A percentile compares a stretch with the other conserved stretches of the same genome.
These are phyloP conservation scores for Grantiella picta DNA, from an alignment of 2,113 vertebrate species.

Conservation along the genomic window DNA sequence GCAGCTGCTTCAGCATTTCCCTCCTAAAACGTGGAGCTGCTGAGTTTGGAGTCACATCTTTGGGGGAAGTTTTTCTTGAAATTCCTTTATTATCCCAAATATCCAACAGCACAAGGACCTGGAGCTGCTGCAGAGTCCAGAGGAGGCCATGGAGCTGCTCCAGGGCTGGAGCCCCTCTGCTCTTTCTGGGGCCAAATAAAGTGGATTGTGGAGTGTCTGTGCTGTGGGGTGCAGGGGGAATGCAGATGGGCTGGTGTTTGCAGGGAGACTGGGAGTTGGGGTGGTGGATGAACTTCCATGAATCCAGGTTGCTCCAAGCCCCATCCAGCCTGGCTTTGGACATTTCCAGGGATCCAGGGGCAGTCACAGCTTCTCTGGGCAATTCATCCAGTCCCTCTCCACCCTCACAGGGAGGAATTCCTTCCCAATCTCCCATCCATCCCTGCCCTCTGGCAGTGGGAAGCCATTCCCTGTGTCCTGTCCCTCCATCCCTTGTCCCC, in stretches of 20 bases:
- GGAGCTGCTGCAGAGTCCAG: background rate
- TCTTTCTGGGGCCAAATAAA: too few species aligned
- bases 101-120: background rate
- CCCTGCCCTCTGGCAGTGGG: background rate
- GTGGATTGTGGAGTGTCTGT: background rate
- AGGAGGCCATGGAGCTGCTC: background rate
- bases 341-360: background rate
- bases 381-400: background rate
- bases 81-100: background rate
- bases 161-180: background rate
- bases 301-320: background rate
- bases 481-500: background rate
- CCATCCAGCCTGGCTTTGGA: background rate
- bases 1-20: background rate
- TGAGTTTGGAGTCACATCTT: background rate
- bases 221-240: background rate
- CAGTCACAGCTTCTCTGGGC: background rate
- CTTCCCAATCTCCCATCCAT: background rate
- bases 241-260: too few species aligned
- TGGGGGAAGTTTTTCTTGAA: background rate
- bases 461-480: background rate
- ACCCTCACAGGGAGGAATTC: background rate
- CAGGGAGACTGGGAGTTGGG: background rate
- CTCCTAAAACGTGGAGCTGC: background rate
- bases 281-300: fast-evolving